Base-by-base conservation (phyloP, 2,113 vertebrate genomes). In the Lampris incognitus region DNA sequence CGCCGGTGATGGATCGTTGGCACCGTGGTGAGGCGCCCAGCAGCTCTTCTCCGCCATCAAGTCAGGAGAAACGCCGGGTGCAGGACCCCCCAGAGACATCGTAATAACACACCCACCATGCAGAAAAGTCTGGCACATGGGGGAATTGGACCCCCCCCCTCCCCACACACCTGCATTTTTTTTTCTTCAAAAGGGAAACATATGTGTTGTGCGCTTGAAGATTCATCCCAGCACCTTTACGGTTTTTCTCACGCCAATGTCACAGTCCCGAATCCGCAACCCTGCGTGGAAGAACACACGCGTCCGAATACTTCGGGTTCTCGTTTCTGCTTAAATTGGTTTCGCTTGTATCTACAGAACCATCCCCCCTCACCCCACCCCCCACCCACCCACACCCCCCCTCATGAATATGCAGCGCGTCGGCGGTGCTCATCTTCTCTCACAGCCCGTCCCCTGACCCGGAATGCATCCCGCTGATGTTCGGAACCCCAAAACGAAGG, bases 1-100 rank as follows among this genome's bases (percentile, higher is more conserved):
- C 49, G 57, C 74, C 54, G 0, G 78, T 90, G 90, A 93, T 89
- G 89, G 90, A 92, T 91, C 89, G 90, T 90, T 87, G 88, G 85
- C 79, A 79, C 79, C 82, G 84, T 68, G 60, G 67, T 39, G 75
- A 86, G 84, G 70, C 67, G 77, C 63, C 56, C 64, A 9, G 72
- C 2, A 7, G 66, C 65, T 61, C 48, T 24, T 1, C 11, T 38
- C 49, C 67, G 54, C 57, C 59, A 62, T 66, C 52, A 38, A 76
- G 61, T 51, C 64, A 11, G 11, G 41, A 61, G 64, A 52, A 74
- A 78, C 69, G 37, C 69, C 66, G 38, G 65, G 70, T n/a, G 2
- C 1, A 41, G 61, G 63, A 69, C 56, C 8, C 49, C 3, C 64
- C 24, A 40, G n/a, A 55, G 36, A 58, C 6, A 40, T 64, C n/a